phyloP scores from a whole-genome alignment of 2,113 vertebrate species.

The Podiceps cristatus region DNA sequence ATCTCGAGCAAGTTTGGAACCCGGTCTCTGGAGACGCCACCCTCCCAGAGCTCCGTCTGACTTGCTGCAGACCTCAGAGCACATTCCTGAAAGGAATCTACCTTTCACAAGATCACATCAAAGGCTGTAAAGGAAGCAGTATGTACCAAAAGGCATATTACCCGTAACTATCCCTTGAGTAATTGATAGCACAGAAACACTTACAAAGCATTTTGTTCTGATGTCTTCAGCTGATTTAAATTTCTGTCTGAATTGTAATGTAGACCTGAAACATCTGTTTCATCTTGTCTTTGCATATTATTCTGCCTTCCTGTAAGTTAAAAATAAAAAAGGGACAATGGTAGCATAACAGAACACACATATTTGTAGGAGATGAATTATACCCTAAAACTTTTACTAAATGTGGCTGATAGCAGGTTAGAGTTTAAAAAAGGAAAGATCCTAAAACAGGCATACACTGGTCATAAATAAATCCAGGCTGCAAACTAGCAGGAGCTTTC shows the following conservation, averaged over 20 bases:
- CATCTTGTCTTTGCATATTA: not conserved
- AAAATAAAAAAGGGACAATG: not conserved
- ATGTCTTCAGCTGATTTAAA: slow-evolving; percentile 24
- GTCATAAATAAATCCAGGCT: slow-evolving; percentile 24
- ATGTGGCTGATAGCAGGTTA: slow-evolving; percentile 46
- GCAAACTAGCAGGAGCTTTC: slow-evolving; percentile 2
- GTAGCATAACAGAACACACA: not conserved
- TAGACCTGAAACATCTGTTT: slow-evolving; percentile 24
- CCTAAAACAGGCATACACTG: not conserved
- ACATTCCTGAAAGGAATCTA: not conserved
- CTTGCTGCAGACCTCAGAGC: not conserved
- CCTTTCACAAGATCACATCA: slow-evolving; percentile 2
- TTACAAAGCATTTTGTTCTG: slow-evolving; percentile 3
- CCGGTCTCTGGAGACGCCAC: fast-evolving
- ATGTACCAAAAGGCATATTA: not conserved
- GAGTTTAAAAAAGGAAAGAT: slow-evolving; percentile 33
- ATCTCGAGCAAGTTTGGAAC: not conserved
- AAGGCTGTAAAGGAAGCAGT: not conserved
- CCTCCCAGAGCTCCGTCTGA: not conserved
- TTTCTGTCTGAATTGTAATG: slow-evolving; percentile 12
- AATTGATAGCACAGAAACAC: not conserved
- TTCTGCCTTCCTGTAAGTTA: slow-evolving; percentile 19
- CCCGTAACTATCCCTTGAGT: not conserved
- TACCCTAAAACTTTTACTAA: not conserved
- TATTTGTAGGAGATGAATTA: slow-evolving; percentile 18